Evolutionary conservation across 2,888 invertebrate species (phyloP), one percentile per base, ranked within the genome.

Genomic region (Scelioninae gen. 2): DNA sequence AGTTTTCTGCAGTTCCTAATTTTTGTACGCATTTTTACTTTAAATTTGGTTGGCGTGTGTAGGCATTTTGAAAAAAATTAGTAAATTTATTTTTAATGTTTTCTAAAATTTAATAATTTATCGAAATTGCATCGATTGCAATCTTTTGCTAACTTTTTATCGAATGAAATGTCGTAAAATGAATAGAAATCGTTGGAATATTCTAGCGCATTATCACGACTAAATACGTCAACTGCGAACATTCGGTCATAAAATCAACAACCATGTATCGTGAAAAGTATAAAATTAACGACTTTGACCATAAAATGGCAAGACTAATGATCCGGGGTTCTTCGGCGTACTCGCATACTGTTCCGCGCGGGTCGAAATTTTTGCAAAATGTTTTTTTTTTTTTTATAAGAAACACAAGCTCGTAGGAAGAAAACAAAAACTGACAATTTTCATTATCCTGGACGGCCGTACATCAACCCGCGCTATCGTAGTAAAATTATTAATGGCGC

Each of bases 401-500:
- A 22, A 18, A 15, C 35, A 58, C 18, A 9, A 13, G 11, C 10
- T 28, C 25, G 13, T 28, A 25, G n/a, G 18, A 25, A 25, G n/a
- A 18, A 19, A 16, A 6, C 6, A 43, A 58, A 45, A 55, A 65
- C 37, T 55, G 48, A 57, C 50, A 67, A 43, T 43, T 50, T 52
- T 43, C 58, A 52, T 67, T 58, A 58, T 15, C n/a, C 25, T 7
- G 9, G 3, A 16, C 37, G 35, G 13, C 15, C 50, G 43, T 52
- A 58, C 37, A 45, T 60, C 68, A 58, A 28, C 43, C 16, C 50
- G 58, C 22, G 67, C 41, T 67, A n/a, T 41, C 41, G 57, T 25
- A 55, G 35, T 50, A 55, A 69, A 69, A 61, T 69, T 61, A 61
- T 61, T 69, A 69, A 69, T 69, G 61, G 48, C 37, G 19, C 61